Evolutionary conservation across 1,140 invertebrate species (phyloP), one percentile per base, ranked within the genome.

Genomic region (Gryon sp.): DNA sequence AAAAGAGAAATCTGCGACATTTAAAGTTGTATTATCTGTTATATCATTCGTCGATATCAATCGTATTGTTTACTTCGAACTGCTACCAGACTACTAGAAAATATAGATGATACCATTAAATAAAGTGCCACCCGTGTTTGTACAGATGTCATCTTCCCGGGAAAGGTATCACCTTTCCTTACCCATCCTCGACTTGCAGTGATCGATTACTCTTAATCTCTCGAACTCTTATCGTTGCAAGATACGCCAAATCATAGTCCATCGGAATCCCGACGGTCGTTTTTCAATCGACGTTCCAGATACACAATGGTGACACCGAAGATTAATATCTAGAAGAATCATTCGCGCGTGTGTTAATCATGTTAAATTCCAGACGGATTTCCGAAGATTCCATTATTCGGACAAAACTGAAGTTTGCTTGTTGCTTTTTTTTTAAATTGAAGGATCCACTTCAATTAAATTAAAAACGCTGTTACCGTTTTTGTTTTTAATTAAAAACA

Each of bases 141-240:
- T 59, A 76, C 59, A 70, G 50, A 70, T 70, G 65, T 65, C 65
- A 65, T 70, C 52, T 63, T 70, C 4, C 30, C 45, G 14, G 19
- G 53, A 7, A 46, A 53, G 53, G 60, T 79, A 75, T 72, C 76
- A 52, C 69, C 50, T 77, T 68, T 75, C 65, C n/a, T 16, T 12
- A 20, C 36, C 16, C 19, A 32, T 52, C 66, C 46, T 65, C 70
- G 62, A 75, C 60, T 62, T 45, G 59, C 36, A 22, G 36, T 80
- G 75, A 80, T 80, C 70, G 74, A 73, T 79, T 62, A 53, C 70
- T 68, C 73, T 65, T 80, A 80, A 80, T 80, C 78, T 75, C 60
- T 53, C 6, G 63, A 66, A 66, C 65, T 80, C 65, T 77, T 80
- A 80, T 75, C 78, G 60, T 57, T 30, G 32, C 63, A 60, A 74